Evolutionary conservation across 2,888 invertebrate genomes (phyloP).

Genomic region (Margaritifera margaritifera): DNA sequence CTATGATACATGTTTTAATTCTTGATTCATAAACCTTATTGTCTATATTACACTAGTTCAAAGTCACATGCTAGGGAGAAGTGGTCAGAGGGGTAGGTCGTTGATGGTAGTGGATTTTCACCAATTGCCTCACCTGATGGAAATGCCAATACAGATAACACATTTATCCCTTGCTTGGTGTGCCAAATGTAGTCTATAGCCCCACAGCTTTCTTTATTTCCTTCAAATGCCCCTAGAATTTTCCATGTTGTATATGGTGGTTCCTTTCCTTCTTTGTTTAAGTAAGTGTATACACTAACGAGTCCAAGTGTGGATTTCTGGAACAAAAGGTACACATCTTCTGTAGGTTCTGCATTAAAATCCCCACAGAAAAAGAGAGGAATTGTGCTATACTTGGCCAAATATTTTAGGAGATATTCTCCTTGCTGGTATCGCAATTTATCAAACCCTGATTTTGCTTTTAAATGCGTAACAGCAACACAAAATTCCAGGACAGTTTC

Average conservation of each 20-base stretch:
- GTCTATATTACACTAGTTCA: slow-evolving; percentile 18
- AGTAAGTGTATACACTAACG: slow-evolving; percentile 67
- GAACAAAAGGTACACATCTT: slow-evolving; percentile 81
- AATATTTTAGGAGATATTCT: slow-evolving; percentile 43
- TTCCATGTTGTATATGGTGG: slow-evolving; percentile 86
- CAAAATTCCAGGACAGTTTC: slow-evolving; percentile 78
- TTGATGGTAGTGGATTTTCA: slow-evolving; percentile 80
- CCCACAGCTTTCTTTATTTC: slow-evolving; percentile 79
- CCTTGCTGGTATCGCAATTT: slow-evolving; percentile 59
- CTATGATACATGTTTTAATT: too few relatives aligned
- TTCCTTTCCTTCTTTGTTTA: slow-evolving; percentile 74
- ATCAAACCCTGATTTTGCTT: slow-evolving; percentile 79
- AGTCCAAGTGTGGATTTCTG: slow-evolving; percentile 53
- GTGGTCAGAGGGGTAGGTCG: slow-evolving; percentile 84
- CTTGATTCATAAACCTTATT: too few relatives aligned
- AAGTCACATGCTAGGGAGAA: slow-evolving; percentile 78
- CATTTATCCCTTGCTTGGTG: slow-evolving; percentile 75
- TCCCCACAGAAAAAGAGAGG: slow-evolving; percentile 83
- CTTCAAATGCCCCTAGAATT: slow-evolving; percentile 74
- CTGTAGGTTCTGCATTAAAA: slow-evolving; percentile 84
- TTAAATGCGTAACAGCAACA: slow-evolving; percentile 83
- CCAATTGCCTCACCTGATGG: slow-evolving; percentile 82
- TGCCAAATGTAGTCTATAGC: slow-evolving; percentile 81
- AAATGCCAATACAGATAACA: slow-evolving; percentile 77
- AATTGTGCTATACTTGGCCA: slow-evolving; percentile 34